These are phyloP conservation scores for Ornithoptera priamus DNA, from an alignment of 2,888 invertebrate genomes.

Conservation along the genomic window DNA sequence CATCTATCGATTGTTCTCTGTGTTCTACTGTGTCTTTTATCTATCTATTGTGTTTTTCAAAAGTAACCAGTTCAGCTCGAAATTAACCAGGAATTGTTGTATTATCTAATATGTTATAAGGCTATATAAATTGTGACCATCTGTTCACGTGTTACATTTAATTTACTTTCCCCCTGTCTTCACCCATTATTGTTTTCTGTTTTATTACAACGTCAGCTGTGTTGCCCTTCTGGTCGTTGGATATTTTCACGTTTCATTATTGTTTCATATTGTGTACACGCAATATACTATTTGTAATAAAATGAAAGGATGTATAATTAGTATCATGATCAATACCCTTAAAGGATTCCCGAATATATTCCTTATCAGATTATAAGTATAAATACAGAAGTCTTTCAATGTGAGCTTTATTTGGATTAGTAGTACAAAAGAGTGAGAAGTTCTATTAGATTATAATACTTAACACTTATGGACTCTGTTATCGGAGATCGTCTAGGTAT, in stretches of 20 bases:
- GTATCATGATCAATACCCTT: no score
- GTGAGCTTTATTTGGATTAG: no score
- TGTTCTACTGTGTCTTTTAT: not conserved
- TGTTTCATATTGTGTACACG: not conserved
- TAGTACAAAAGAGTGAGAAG: no score
- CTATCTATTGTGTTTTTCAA: not conserved
- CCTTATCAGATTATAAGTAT: no score
- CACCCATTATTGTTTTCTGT: slow-evolving; percentile 2
- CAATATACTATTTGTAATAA: not conserved
- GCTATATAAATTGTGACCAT: not conserved
- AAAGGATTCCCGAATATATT: no score
- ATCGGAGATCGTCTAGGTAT: no score
- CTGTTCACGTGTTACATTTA: slow-evolving; percentile 4
- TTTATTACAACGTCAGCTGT: slow-evolving; percentile 13
- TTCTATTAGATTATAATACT: no score
- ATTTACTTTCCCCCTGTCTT: slow-evolving; percentile 5
- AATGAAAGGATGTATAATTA: no score
- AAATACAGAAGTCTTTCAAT: no score
- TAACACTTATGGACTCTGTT: no score
- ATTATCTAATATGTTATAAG: not conserved
- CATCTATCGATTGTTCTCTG: not conserved
- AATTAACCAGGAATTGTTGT: not conserved
- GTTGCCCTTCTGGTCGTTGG: not conserved
- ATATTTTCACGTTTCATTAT: not conserved
- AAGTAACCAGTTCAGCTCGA: not conserved